Evolutionary conservation across 2,888 invertebrate genomes (phyloP).

Genomic region (Drosophila limbata): DNA sequence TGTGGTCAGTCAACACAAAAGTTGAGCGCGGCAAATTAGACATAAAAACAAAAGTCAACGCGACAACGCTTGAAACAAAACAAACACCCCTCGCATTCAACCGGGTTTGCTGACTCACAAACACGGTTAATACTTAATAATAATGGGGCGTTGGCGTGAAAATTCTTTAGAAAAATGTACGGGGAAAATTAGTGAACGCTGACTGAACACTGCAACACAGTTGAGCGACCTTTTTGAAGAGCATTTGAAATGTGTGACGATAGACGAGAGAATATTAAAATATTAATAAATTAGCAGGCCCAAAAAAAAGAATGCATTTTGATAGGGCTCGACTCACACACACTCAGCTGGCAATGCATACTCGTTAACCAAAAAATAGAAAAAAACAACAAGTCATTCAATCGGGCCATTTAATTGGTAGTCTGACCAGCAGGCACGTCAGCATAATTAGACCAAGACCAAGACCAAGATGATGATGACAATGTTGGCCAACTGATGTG

Average conservation of each 20-base stretch:
- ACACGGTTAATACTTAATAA: conserved; percentile 32
- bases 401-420: conserved; percentile 20
- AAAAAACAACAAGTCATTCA: conserved; percentile 28
- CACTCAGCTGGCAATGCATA: conserved; percentile 18
- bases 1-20: conserved; percentile 61
- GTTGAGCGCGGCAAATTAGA: conserved; percentile 61
- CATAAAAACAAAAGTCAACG: conserved; percentile 57
- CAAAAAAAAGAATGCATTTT: conserved; percentile 33
- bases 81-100: conserved; percentile 17
- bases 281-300: conserved; percentile 34
- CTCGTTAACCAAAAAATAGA: conserved; percentile 14
- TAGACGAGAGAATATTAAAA: background rate
- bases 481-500: conserved; percentile 21
- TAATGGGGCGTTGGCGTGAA: conserved; percentile 79
- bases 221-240: conserved; percentile 46
- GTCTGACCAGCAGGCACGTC: conserved; percentile 44
- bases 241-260: background rate
- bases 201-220: conserved; percentile 42
- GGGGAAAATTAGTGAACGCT: conserved; percentile 61
- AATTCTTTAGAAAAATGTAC: conserved; percentile 65
- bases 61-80: conserved; percentile 14
- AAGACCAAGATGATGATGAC: conserved; percentile 40
- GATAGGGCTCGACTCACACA: conserved; percentile 3
- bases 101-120: conserved; percentile 52
- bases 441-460: conserved; percentile 80